phyloP scores from a whole-genome alignment of 2,888 invertebrate species.

The Sminthurides aquaticus region DNA sequence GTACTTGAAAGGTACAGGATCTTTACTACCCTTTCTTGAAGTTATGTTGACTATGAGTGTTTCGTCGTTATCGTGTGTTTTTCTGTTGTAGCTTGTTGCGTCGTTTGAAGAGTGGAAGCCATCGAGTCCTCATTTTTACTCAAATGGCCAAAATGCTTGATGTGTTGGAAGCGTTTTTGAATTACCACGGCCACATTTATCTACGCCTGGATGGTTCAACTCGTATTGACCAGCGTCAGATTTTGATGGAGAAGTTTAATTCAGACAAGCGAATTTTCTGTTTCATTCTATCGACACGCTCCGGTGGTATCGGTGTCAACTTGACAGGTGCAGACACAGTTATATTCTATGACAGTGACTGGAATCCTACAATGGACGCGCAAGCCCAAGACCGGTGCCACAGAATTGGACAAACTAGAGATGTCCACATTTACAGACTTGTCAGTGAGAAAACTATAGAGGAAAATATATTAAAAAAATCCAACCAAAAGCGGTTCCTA shows the following conservation, averaged over 20 bases:
- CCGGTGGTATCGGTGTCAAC: conserved; percentile 96
- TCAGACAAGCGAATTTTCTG: conserved; percentile 88
- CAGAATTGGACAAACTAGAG: conserved; percentile 96
- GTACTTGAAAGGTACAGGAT: conserved; percentile 34
- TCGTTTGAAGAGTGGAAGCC: conserved; percentile 69
- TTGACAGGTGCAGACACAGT: conserved; percentile 98
- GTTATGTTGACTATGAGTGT: background rate
- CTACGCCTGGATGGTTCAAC: conserved; percentile 93
- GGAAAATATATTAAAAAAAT: conserved; percentile 98
- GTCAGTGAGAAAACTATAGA: conserved; percentile 96
- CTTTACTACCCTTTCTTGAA: too few relatives aligned
- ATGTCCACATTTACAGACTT: conserved; percentile 95
- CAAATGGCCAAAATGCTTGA: conserved; percentile 99
- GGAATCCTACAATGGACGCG: conserved; percentile 99
- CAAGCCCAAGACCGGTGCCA: conserved; percentile 95
- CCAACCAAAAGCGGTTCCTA: conserved; percentile 90
- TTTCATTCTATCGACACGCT: conserved; percentile 94
- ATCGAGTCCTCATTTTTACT: conserved; percentile 93
- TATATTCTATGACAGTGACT: conserved; percentile 98
- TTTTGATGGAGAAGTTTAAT: conserved; percentile 95
- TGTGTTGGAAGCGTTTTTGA: conserved; percentile 92
- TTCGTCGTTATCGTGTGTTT: background rate
- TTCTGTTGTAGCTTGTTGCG: conserved; percentile 58
- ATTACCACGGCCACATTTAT: conserved; percentile 94
- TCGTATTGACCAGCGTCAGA: conserved; percentile 85